Conservation (phyloP, 64 coral and sea anemone species). For the Porites australiensis region DNA sequence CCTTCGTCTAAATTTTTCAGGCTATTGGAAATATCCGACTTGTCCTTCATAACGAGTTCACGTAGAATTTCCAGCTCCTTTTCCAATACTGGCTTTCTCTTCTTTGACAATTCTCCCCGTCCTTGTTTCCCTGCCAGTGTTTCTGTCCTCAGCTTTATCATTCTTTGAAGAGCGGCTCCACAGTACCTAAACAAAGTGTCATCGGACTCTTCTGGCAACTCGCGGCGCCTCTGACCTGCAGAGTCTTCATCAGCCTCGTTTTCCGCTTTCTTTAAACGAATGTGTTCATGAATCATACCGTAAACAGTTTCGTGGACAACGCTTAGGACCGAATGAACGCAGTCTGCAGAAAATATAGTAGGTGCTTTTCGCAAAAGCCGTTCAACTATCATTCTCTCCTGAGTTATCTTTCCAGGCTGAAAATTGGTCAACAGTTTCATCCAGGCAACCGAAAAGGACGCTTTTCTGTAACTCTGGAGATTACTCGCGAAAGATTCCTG, state of each 20-base stretch:
- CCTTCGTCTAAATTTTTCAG: conserved; percentile 36
- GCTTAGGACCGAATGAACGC: not conserved
- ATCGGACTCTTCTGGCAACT: conserved; percentile 18
- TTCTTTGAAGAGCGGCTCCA: not conserved
- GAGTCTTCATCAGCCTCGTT: not conserved
- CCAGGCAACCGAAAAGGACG: not conserved
- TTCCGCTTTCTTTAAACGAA: not conserved
- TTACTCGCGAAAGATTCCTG: not conserved
- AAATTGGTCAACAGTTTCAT: conserved; percentile 7
- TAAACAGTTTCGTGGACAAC: conserved; percentile 43
- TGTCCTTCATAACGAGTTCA: conserved; percentile 26
- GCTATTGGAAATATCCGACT: not conserved
- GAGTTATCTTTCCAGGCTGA: not conserved
- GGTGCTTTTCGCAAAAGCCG: conserved; percentile 4
- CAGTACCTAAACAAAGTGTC: conserved; percentile 44
- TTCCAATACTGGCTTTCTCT: not conserved
- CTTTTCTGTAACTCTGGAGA: not conserved
- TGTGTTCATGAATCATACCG: not conserved
- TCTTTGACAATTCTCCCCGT: not conserved
- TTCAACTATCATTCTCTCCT: conserved; percentile 15
- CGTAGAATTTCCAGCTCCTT: not conserved
- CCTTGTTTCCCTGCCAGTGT: not conserved
- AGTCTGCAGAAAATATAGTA: not conserved
- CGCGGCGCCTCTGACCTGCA: not conserved
- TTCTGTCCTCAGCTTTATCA: not conserved